A percentile compares a stretch with the other conserved stretches of the same genome.
Conservation (phyloP, 2,113 vertebrate genomes). For the Phodopus roborovskii region DNA sequence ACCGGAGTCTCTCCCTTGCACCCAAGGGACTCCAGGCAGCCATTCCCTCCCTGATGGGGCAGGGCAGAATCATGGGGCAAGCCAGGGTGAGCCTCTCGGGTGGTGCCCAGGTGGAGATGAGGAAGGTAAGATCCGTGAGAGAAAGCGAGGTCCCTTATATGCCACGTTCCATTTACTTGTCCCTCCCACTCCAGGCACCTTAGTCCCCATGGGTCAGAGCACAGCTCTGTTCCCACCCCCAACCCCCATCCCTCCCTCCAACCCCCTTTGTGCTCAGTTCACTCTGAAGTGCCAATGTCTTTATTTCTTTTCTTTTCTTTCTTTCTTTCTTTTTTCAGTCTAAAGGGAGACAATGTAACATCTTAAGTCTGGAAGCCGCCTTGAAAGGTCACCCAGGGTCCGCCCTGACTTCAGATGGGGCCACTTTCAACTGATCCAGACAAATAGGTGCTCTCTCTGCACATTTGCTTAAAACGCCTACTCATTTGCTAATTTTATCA, state of each 20-base stretch:
- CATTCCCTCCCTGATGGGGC: not conserved
- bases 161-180: fast-evolving
- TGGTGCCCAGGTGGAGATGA: fast-evolving
- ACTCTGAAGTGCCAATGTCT: slow-evolving; percentile 50
- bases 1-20: fast-evolving
- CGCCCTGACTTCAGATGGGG: not conserved
- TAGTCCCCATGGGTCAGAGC: fast-evolving
- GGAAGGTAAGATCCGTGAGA: fast-evolving
- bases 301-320: not conserved
- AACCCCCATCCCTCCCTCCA: too few relatives aligned
- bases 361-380: slow-evolving; percentile 13
- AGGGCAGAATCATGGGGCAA: fast-evolving
- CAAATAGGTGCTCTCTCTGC: slow-evolving; percentile 2
- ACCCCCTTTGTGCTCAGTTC: not conserved
- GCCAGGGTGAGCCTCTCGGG: fast-evolving
- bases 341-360: slow-evolving; percentile 49
- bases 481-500: slow-evolving; percentile 73
- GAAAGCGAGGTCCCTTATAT: fast-evolving
- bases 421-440: slow-evolving; percentile 48
- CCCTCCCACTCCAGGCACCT: fast-evolving
- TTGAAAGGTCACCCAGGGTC: not conserved
- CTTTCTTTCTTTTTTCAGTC: not conserved
- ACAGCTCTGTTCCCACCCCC: fast-evolving
- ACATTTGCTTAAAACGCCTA: slow-evolving; percentile 64
- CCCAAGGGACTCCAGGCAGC: not conserved